Evolutionary conservation across 2,888 invertebrate species (phyloP).

Genomic region (Odontocolon sp.): DNA sequence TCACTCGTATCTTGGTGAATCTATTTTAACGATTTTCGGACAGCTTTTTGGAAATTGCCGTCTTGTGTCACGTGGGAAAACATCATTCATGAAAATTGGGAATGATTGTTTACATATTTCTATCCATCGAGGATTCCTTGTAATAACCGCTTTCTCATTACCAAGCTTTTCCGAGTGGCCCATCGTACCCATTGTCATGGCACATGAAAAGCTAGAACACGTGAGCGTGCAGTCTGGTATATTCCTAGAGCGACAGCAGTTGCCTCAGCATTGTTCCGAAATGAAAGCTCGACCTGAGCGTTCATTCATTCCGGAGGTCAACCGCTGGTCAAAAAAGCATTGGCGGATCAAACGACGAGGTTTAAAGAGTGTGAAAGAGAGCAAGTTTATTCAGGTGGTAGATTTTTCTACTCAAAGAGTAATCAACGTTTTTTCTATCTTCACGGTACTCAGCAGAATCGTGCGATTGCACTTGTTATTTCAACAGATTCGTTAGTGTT

Average conservation of each 20-base stretch:
- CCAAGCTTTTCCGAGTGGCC: neutral
- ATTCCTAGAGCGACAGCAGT: neutral
- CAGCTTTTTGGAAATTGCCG: too few relatives aligned
- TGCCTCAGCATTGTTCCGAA: neutral
- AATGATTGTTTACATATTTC: neutral
- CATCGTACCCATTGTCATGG: neutral
- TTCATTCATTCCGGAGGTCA: slow-evolving; percentile 18
- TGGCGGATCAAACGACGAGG: slow-evolving; percentile 4
- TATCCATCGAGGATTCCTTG: neutral
- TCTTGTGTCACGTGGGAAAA: too few relatives aligned
- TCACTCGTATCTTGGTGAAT: too few relatives aligned
- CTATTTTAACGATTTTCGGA: too few relatives aligned
- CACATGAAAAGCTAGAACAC: neutral
- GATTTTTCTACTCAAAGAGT: neutral
- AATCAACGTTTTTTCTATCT: neutral
- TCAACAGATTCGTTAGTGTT: slow-evolving; percentile 6
- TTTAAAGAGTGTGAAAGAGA: neutral
- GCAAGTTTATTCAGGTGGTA: slow-evolving; percentile 10
- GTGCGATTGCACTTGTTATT: slow-evolving; percentile 29
- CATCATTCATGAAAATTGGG: too few relatives aligned
- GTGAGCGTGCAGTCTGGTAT: neutral
- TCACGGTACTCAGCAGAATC: neutral
- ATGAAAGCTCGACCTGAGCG: neutral
- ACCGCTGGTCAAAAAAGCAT: neutral
- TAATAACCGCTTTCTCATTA: neutral